Base-by-base conservation (phyloP, 2,113 vertebrate species). In the Trogon melanurus region DNA sequence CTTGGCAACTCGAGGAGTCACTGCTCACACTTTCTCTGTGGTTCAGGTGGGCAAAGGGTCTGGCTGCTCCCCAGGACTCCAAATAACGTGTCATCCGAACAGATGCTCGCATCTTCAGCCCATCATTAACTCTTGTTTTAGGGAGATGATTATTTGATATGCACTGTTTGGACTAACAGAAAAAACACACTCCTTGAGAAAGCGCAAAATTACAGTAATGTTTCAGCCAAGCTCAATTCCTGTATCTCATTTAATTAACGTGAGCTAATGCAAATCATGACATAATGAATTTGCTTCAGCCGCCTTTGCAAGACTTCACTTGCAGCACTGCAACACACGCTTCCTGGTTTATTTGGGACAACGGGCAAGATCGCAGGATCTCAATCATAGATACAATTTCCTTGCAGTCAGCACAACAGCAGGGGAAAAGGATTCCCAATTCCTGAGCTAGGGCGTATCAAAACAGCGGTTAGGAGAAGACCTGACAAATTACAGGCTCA, bases 11-110 rank as follows among this genome's bases (percentile, higher is more conserved):
- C 2, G 98, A 98, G 4, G 96, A 94, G 64, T 99, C 99, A 1
- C 97, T 98, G 97, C 98, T 97, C 70, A 99, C 98, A 3, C 98
- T 99, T 30, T 99, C 99, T 1, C 99, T 97, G 86, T 98, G 99
- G 98, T 98, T 99, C 41, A 99, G 98, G 97, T 99, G 99, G 3
- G 99, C 99, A 23, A 99, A 99, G 32, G 99, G 99, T 84, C 99
- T 98, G 6, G 99, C 99, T 0, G 99, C 99, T 1, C 99, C 99
- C 99, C 99, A 99, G 14, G 99, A 99, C 96, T 99, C 99, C 21
- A 99, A 97, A 88, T 99, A 99, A 7, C 99, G 99, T 2, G 99
- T 99, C 98, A 99, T 99, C 19, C 99, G 98, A 73, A 99, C 99
- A 0, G 99, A 99, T 0, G 99, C 99, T 44, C 99, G 97, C 98